Percentiles rank a stretch among this genome's conserved stretches.
These are phyloP conservation scores for Nomada ferruginata DNA, from an alignment of 2,888 invertebrate genomes.

Conservation along the genomic window DNA sequence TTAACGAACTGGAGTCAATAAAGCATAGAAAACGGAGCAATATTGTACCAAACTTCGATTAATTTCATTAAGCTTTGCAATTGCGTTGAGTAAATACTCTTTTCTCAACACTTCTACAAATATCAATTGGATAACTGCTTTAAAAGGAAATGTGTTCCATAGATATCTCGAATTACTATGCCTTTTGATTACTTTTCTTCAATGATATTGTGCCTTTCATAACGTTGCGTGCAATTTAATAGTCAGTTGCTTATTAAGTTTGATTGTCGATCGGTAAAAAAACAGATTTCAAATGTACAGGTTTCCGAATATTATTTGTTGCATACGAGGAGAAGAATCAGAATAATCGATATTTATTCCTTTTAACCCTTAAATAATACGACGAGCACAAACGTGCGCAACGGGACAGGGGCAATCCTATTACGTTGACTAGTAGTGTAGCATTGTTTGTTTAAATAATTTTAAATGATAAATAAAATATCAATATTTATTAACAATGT, in stretches of 20 bases:
- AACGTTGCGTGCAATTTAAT: slow-evolving; percentile 38
- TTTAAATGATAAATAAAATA: neutral
- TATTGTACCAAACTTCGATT: neutral
- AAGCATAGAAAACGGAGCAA: slow-evolving; percentile 7
- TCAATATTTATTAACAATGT: neutral
- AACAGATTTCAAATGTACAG: slow-evolving; percentile 32
- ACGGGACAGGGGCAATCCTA: slow-evolving; percentile 13
- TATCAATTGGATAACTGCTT: neutral
- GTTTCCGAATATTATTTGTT: slow-evolving; percentile 30
- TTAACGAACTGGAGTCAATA: slow-evolving; percentile 32
- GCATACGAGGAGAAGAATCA: neutral
- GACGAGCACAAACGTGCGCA: neutral
- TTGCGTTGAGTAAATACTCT: slow-evolving; percentile 1
- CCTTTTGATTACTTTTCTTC: slow-evolving; percentile 9
- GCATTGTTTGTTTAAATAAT: neutral
- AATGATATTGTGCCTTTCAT: slow-evolving; percentile 51
- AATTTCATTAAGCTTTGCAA: neutral
- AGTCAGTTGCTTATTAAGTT: slow-evolving; percentile 30
- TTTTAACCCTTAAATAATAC: slow-evolving; percentile 42
- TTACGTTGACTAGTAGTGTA: slow-evolving; percentile 6
- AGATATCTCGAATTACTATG: slow-evolving; percentile 10
- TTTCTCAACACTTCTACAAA: neutral
- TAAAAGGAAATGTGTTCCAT: neutral
- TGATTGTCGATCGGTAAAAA: slow-evolving; percentile 31
- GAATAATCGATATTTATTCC: neutral